These are phyloP conservation scores for Lagopus leucura DNA, from an alignment of 2,113 vertebrate genomes.

Conservation along the genomic window DNA sequence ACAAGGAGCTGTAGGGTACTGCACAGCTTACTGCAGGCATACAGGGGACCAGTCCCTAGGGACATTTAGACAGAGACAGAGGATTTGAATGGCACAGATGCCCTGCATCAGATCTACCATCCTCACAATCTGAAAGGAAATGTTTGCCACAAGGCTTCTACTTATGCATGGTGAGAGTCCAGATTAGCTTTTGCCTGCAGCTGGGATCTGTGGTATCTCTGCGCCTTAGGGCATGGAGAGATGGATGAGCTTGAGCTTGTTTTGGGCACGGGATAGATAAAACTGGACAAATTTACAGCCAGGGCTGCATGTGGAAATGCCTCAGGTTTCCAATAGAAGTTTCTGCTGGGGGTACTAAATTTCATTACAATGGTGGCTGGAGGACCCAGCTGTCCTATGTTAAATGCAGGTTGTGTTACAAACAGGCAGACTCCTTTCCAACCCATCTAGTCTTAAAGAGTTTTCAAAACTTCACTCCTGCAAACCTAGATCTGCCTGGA, in stretches of 20 bases:
- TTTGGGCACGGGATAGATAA: background rate
- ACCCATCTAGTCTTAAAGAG: background rate
- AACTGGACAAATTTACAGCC: background rate
- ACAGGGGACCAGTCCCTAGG: background rate
- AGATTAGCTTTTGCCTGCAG: background rate
- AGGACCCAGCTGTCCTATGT: background rate
- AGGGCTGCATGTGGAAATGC: background rate
- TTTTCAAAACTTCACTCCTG: background rate
- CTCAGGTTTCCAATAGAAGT: background rate
- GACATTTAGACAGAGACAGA: background rate
- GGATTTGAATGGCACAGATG: background rate
- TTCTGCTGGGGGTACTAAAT: background rate
- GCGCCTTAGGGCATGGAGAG: background rate
- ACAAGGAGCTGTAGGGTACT: background rate
- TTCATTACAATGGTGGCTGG: background rate
- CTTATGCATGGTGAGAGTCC: background rate
- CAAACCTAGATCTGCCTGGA: slow-evolving; percentile 6
- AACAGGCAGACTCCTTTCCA: background rate
- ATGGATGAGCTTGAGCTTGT: background rate
- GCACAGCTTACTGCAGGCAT: background rate
- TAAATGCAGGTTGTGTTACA: background rate
- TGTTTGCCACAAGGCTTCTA: background rate
- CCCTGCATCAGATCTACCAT: background rate
- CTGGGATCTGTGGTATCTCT: background rate
- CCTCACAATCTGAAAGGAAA: background rate